Evolutionary conservation across 2,888 invertebrate species (phyloP).

Genomic region (Cephus pygmeus): DNA sequence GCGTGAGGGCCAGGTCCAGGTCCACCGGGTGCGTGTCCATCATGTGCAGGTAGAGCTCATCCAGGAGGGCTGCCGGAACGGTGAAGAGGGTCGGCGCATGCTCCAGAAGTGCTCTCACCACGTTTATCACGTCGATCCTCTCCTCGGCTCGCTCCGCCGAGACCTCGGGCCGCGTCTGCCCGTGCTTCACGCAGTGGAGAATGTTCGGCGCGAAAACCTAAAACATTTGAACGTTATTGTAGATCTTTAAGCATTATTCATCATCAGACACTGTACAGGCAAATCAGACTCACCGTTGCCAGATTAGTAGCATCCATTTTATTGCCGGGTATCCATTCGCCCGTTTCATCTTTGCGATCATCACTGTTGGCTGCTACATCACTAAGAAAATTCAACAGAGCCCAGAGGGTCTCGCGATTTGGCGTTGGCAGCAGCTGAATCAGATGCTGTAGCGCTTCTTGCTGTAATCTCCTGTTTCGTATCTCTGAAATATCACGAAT

Average conservation of each 20-base stretch:
- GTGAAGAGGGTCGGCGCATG: constrained; percentile 78
- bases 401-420: constrained; percentile 89
- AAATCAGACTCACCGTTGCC: constrained; percentile 72
- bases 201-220: constrained; percentile 92
- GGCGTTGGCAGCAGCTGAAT: constrained; percentile 87
- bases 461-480: constrained; percentile 83
- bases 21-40: constrained; percentile 86
- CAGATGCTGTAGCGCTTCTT: constrained; percentile 85
- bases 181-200: constrained; percentile 81
- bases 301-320: constrained; percentile 95
- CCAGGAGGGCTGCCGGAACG: constrained; percentile 83
- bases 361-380: constrained; percentile 79
- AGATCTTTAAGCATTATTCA: not conserved
- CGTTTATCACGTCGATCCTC: constrained; percentile 89
- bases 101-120: constrained; percentile 82
- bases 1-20: constrained; percentile 71
- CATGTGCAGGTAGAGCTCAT: constrained; percentile 88
- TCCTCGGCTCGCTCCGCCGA: constrained; percentile 81
- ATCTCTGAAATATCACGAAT: constrained; percentile 72
- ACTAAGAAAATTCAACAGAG: constrained; percentile 84
- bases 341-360: constrained; percentile 73
- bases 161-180: constrained; percentile 66
- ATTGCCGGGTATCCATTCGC: constrained; percentile 78
- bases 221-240: not conserved
- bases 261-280: not conserved